Evolutionary conservation across 2,888 invertebrate species (phyloP).

Genomic region (Heliconius aoede): DNA sequence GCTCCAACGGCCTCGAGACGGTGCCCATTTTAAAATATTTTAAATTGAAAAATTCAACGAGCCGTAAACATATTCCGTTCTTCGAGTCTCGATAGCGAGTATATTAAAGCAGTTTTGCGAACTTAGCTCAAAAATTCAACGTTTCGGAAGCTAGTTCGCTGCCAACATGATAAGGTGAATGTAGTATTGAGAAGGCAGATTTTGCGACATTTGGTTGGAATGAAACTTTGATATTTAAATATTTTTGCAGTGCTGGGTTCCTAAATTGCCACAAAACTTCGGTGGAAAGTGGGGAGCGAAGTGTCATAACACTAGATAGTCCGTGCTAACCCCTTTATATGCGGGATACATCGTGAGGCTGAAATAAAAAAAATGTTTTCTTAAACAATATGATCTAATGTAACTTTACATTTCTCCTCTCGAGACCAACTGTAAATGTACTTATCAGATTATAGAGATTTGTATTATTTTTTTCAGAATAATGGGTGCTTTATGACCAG

Average conservation of each 20-base stretch:
- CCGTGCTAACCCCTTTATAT: neutral
- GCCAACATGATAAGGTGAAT: slow-evolving; percentile 45
- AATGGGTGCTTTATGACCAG: slow-evolving; percentile 36
- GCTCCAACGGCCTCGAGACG: neutral
- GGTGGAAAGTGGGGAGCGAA: neutral
- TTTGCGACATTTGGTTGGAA: slow-evolving; percentile 27
- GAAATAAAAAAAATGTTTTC: neutral
- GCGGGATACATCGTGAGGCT: neutral
- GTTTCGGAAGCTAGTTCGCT: slow-evolving; percentile 40
- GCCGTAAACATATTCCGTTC: slow-evolving; percentile 32
- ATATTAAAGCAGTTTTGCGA: slow-evolving; percentile 37
- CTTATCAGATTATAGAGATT: neutral
- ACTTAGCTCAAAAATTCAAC: slow-evolving; percentile 40
- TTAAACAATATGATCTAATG: neutral
- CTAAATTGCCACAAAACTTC: neutral
- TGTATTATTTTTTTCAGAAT: slow-evolving; percentile 43
- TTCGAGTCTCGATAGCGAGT: slow-evolving; percentile 33
- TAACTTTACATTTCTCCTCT: neutral
- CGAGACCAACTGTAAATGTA: neutral
- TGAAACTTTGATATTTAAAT: slow-evolving; percentile 31
- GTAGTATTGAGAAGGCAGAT: slow-evolving; percentile 31
- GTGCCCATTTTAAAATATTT: slow-evolving; percentile 13
- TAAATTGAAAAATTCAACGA: slow-evolving; percentile 33
- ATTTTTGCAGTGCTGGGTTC: neutral
- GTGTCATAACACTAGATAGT: neutral